Percentiles rank a stretch among this genome's conserved stretches.
Evolutionary conservation across 2,113 vertebrate species (phyloP).

Genomic region (Oryzias curvinotus): DNA sequence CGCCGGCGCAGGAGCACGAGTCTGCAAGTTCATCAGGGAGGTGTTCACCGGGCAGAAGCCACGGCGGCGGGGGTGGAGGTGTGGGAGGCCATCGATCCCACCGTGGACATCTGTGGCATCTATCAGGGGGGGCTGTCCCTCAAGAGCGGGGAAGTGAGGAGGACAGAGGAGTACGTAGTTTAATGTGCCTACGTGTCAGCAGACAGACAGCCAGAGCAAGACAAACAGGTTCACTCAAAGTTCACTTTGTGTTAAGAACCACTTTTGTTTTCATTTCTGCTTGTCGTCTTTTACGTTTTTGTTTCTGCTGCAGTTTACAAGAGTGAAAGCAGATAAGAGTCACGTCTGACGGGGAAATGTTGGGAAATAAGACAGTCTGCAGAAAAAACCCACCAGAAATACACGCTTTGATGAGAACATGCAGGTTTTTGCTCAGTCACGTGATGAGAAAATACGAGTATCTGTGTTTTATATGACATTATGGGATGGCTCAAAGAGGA

Average conservation of each 20-base stretch:
- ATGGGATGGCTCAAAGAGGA: too few species aligned
- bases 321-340: slow-evolving; percentile 23
- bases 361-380: too few species aligned
- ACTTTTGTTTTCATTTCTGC: slow-evolving; percentile 30
- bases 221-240: slow-evolving; percentile 59
- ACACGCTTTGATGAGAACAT: too few species aligned
- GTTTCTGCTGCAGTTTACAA: background rate
- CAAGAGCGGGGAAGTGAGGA: slow-evolving; percentile 43
- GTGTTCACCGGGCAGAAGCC: slow-evolving; percentile 13
- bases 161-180: slow-evolving; percentile 21
- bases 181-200: slow-evolving; percentile 24
- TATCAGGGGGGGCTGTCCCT: slow-evolving; percentile 41
- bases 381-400: too few species aligned
- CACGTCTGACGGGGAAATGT: too few species aligned
- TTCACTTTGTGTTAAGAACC: slow-evolving; percentile 35
- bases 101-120: slow-evolving; percentile 60
- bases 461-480: too few species aligned
- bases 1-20: slow-evolving; percentile 11
- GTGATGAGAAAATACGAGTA: too few species aligned
- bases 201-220: slow-evolving; percentile 34
- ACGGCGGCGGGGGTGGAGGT: slow-evolving; percentile 10
- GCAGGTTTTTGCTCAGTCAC: too few species aligned
- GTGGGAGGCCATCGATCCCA: slow-evolving; percentile 48
- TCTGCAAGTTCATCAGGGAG: slow-evolving; percentile 47
- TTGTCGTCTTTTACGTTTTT: slow-evolving; percentile 6